Evolutionary conservation across 2,797 vertebrate species (phyloP), one percentile per base, ranked within the genome.

Genomic region (Tapirus indicus): DNA sequence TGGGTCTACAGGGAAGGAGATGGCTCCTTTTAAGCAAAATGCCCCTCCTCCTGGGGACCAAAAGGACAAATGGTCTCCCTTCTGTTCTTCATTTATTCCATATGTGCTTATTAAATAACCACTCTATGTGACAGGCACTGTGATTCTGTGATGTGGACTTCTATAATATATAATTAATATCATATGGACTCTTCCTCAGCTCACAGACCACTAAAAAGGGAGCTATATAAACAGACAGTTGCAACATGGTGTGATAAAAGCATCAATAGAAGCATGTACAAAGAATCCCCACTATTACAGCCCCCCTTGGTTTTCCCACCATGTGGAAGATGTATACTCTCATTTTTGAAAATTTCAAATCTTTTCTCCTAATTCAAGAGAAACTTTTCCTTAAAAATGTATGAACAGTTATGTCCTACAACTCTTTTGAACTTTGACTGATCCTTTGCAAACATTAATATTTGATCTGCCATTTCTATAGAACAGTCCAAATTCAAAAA

Each of bases 401-500:
- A 2, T 21, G 69, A 93, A 13, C 0, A 71, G 16, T 25, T 80
- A 27, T 64, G 54, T 60, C 21, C 32, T 47, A 12, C 49, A 41
- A 68, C 6, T 49, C 29, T 68, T 91, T 74, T 91, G 58, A 77
- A 94, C 94, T 94, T 84, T 96, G 56, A 68, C 38, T 56, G 44
- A n/a, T 92, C 2, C 3, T 78, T 35, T 78, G 6, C 17, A 93
- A 92, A 96, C 18, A 88, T 79, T 83, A 82, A 54, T 38, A 94
- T 79, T 92, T 83, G 12, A 79, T 52, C 52, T 69, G 8, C 64
- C 32, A 25, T 8, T 60, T 78, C 6, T 77, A 23, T 85, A 35
- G 84, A 86, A 69, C 0, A 77, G 5, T 44, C 5, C 41, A 79
- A 56, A 38, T 23, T 79, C 10, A 87, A 49, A 91, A 71, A 62